These are phyloP conservation scores for Cephus pulcher DNA, from an alignment of 2,888 invertebrate species.

Conservation along the genomic window DNA sequence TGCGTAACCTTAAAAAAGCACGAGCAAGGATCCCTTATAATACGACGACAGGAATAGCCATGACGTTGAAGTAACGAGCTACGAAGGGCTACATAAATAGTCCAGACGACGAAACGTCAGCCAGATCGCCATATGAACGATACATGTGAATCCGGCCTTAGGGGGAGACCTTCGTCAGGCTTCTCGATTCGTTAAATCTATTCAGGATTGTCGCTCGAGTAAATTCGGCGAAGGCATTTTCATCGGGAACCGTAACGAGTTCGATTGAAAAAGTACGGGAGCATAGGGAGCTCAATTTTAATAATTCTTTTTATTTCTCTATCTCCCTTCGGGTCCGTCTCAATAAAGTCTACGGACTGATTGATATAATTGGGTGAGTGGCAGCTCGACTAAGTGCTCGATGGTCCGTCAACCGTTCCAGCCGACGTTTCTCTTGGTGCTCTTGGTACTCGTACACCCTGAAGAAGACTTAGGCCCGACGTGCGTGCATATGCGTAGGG, in stretches of 20 bases:
- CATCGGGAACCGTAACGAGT: neutral
- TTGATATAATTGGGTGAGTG: constrained; percentile 55
- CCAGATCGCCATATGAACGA: neutral
- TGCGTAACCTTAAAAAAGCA: neutral
- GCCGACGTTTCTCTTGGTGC: constrained; percentile 3
- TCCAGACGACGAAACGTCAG: neutral
- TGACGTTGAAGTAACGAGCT: neutral
- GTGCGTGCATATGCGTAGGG: neutral
- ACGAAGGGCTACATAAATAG: neutral
- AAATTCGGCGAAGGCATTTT: neutral
- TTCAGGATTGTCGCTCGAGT: neutral
- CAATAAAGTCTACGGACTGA: constrained; percentile 31
- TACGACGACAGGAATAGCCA: neutral
- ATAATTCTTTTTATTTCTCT: neutral
- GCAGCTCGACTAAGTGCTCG: constrained; percentile 40
- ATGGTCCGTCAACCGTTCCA: constrained; percentile 23
- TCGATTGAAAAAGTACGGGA: neutral
- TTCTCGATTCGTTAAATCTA: neutral
- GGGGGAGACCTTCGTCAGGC: neutral
- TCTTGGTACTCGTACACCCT: neutral
- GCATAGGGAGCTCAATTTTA: neutral
- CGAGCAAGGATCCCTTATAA: neutral
- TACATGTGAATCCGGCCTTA: neutral
- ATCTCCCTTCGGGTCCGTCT: neutral
- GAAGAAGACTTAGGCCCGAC: constrained; percentile 4